Percentiles rank a stretch among this genome's conserved stretches.
These are phyloP conservation scores for Sycophila texana DNA, from an alignment of 2,888 invertebrate genomes.

Conservation along the genomic window DNA sequence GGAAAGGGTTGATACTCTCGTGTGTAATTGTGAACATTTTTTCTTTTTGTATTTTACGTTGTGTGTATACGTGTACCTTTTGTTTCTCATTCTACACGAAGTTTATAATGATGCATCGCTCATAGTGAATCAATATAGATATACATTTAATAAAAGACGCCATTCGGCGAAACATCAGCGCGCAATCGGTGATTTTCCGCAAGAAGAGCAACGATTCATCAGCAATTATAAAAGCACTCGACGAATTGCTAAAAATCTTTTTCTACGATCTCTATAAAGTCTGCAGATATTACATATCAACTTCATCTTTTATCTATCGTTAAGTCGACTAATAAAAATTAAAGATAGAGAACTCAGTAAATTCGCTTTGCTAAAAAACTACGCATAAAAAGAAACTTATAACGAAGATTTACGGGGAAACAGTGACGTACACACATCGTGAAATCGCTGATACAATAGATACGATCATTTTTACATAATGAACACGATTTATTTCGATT, in stretches of 20 bases:
- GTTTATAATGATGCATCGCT: slow-evolving; percentile 33
- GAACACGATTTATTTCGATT: slow-evolving; percentile 6
- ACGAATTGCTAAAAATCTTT: slow-evolving; percentile 11
- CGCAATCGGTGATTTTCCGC: slow-evolving; percentile 22
- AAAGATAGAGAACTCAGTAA: slow-evolving; percentile 22
- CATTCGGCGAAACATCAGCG: slow-evolving; percentile 22
- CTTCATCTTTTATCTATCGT: slow-evolving; percentile 8
- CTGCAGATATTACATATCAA: background rate
- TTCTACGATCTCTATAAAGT: slow-evolving; percentile 25
- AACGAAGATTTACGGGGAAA: slow-evolving; percentile 25
- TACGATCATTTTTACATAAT: background rate
- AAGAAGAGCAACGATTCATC: slow-evolving; percentile 28
- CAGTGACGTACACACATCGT: slow-evolving; percentile 7
- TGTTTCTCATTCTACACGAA: slow-evolving; percentile 26
- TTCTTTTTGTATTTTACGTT: slow-evolving; percentile 20
- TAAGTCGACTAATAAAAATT: slow-evolving; percentile 17
- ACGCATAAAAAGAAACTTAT: slow-evolving; percentile 31
- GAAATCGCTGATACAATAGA: slow-evolving; percentile 25
- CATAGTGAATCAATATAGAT: slow-evolving; percentile 42
- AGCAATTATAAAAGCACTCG: slow-evolving; percentile 25
- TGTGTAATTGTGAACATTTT: slow-evolving; percentile 11
- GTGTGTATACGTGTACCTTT: slow-evolving; percentile 24
- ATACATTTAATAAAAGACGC: slow-evolving; percentile 44
- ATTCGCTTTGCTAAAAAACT: slow-evolving; percentile 34
- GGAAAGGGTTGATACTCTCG: slow-evolving; percentile 44